Evolutionary conservation across 2,797 vertebrate genomes (phyloP).

Genomic region (Sebastes alutus): DNA sequence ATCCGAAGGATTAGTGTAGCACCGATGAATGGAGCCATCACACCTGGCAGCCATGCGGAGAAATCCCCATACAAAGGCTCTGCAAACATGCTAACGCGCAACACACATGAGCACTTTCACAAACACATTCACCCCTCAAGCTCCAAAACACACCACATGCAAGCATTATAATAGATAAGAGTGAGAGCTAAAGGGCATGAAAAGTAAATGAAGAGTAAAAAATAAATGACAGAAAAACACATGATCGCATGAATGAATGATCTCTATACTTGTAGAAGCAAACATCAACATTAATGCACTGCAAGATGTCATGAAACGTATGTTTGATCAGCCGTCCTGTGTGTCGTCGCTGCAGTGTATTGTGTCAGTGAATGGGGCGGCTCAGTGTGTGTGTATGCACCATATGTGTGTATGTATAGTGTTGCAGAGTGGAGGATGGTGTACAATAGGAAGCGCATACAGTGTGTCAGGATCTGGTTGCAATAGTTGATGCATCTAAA

Average conservation of each 20-base stretch:
- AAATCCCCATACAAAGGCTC: conserved; percentile 46
- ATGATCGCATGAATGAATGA: not conserved
- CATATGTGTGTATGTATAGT: conserved; percentile 61
- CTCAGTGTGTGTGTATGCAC: conserved; percentile 15
- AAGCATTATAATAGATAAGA: not conserved
- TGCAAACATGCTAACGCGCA: not conserved
- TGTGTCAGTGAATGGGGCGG: conserved; percentile 30
- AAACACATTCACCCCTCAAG: not conserved
- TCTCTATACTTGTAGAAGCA: not conserved
- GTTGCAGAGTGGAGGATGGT: conserved; percentile 57
- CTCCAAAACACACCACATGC: not conserved
- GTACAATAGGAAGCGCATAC: conserved; percentile 59
- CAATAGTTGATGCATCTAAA: conserved; percentile 54
- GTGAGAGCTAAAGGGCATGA: not conserved
- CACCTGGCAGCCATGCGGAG: conserved; percentile 64
- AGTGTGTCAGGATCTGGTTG: conserved; percentile 69
- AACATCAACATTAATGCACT: conserved; percentile 11
- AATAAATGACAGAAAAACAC: not conserved
- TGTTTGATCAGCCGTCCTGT: conserved; percentile 10
- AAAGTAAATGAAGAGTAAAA: not conserved
- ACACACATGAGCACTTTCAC: conserved; percentile 22
- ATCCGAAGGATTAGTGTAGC: conserved; percentile 64
- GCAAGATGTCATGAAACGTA: not conserved
- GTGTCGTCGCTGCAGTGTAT: conserved; percentile 20
- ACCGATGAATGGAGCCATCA: conserved; percentile 62